Base-by-base conservation (phyloP, 1,140 invertebrate genomes). In the Drosophila guanche region DNA sequence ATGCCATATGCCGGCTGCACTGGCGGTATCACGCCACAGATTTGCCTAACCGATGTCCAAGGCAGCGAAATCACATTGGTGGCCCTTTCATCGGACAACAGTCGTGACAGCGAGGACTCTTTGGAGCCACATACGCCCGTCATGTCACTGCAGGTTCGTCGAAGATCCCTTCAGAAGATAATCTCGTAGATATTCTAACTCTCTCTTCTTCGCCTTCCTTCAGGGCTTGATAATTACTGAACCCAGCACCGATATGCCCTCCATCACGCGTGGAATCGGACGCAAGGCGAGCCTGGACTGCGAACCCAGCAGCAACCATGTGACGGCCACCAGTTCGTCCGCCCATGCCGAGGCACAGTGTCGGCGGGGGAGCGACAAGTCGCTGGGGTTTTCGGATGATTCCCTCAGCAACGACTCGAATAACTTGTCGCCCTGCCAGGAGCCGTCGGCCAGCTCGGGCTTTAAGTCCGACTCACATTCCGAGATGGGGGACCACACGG, bases 1-100 rank as follows among this genome's bases (percentile, higher is more conserved):
- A 69, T 83, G 22, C 86, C 91, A 40, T 79, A 86, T 81, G 67
- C 69, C 12, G 86, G 70, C 22, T 80, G 90, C 25, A 91, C 85
- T 0, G 89, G 69, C 7, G 75, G 89, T 76, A 88, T 79, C 2
- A 67, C 84, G 53, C 81, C 97, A 0, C 97, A 97, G 92, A 98
- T 98, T 69, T 97, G 96, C 75, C 94, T 98, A 4, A 98, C 97
- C 0, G 97, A 98, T 90, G 96, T 97, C 61, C 92, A 96, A 37
- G 96, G 96, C n/a, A 96, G 95, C 20, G 96, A 96, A 91, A 94
- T 96, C 1, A 96, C 95, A 0, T 90, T 97, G 40, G 94, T 96
- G 1, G 95, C 95, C 2, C 94, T 95, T 4, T 95, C 95, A 0
- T 94, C 94, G 0, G 94, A 94, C 71, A 94, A 94, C 60, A 95